Evolutionary conservation across 1,140 invertebrate genomes (phyloP), one percentile per base, ranked within the genome.

Genomic region (Drosophila prosaltans): DNA sequence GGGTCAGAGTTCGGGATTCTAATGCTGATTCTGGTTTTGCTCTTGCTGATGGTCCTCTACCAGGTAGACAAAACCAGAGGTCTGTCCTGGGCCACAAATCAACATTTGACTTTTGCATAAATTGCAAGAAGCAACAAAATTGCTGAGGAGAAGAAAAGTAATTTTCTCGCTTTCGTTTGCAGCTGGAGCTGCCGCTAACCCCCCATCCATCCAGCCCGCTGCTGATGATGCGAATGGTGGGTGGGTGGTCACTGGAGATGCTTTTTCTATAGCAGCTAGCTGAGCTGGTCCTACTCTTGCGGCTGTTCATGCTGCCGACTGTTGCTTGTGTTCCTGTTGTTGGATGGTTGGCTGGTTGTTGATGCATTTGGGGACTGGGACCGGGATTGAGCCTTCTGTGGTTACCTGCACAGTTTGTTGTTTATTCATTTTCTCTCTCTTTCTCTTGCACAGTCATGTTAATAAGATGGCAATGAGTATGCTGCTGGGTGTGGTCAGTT

Each of bases 21-120:
- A 55, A 54, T 65, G 45, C n/a, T 65, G 45, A 41, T 59, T 65
- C 64, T 48, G 71, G 51, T 64, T 69, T 58, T 45, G 54, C 65
- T 60, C 9, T n/a, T 39, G 40, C 54, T 60, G 16, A 16, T 51
- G 32, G 41, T 65, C 51, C 63, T 64, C 11, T 21, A 32, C 24
- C 63, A 65, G 63, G 63, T 55, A 40, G 65, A 40, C 45, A 40
- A 21, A 32, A 24, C 62, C 43, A 57, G 24, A 51, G 68, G 68
- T 45, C 60, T 62, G 68, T 45, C 60, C 65, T 63, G 75, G 68
- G 67, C 77, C 74, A 88, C 84, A 88, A 88, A 88, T 88, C 84
- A 88, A 88, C 81, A 90, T 90, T 88, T 90, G 84, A 88, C 84
- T 88, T 88, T 79, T 90, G 84, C 84, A 85, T 88, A 88, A 88